Base-by-base conservation (phyloP, 2,113 vertebrate genomes). In the Meriones unguiculatus region DNA sequence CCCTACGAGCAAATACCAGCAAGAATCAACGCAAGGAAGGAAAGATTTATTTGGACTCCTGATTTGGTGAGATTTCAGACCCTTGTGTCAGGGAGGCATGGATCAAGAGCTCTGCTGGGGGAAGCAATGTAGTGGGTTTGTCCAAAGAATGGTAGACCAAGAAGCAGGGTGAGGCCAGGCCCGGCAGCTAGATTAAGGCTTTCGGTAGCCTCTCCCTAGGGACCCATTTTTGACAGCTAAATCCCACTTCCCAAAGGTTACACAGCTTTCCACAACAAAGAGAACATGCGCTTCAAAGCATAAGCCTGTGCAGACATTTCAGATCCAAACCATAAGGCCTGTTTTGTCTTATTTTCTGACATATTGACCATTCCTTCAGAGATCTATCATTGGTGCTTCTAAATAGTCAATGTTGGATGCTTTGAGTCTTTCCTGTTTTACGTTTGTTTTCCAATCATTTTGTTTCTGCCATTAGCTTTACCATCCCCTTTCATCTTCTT, bases 401-500 rank as follows among this genome's bases (percentile, higher is more conserved):
- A 94, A 70, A 92, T n/a, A 92, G 85, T 41, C 94, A 57, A 2
- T 50, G 3, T 73, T 95, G 52, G 24, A 30, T 13, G 67, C 46
- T 54, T 64, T 57, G 50, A 22, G 25, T 86, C 76, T 93, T 76
- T 38, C 91, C 22, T 80, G 57, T 3, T 25, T 0, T 17, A 22
- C 32, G 38, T 91, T 46, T 80, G 41, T 90, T 81, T 95, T 65
- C 82, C 35, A 78, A 78, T 72, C 32, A 57, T 54, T 52, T 95
- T 13, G 46, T 86, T 70, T 88, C 18, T 65, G 41, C 5, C 14
- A 14, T 57, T 30, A 91, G 87, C 70, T 80, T 54, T 62, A 41
- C n/a, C 76, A 84, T 62, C 88, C 59, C 7, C 25, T 88, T 62
- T 18, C 30, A 2, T 76, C 32, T 93, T 88, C 17, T n/a, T 67